A percentile compares a stretch with the other conserved stretches of the same genome.
These are phyloP conservation scores for Pyrochroa serraticornis DNA, from an alignment of 2,888 invertebrate species.

Conservation along the genomic window DNA sequence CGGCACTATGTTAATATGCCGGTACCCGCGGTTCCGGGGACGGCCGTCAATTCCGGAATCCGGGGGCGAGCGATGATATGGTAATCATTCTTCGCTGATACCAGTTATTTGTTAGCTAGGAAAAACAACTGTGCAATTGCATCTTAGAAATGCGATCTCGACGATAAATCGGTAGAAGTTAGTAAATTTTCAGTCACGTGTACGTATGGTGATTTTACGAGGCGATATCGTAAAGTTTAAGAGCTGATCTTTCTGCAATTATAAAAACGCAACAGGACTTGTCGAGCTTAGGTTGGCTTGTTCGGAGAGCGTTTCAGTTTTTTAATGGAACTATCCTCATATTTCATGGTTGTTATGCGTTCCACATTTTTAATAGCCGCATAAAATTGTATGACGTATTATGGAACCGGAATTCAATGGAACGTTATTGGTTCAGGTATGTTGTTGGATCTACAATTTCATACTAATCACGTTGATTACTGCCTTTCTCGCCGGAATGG, in stretches of 20 bases:
- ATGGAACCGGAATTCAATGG: not conserved
- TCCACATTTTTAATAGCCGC: constrained; percentile 2
- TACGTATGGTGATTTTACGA: constrained; percentile 11
- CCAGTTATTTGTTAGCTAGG: too few relatives aligned
- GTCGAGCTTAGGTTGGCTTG: not conserved
- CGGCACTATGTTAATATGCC: too few relatives aligned
- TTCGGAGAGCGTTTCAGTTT: constrained; percentile 4
- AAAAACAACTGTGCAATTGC: too few relatives aligned
- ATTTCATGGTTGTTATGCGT: constrained; percentile 4
- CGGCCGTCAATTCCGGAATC: too few relatives aligned
- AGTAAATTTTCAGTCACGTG: constrained; percentile 22
- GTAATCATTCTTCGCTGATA: too few relatives aligned
- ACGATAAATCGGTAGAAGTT: not conserved
- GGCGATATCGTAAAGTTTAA: constrained; percentile 16
- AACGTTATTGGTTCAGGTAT: constrained; percentile 6
- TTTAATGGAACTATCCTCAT: constrained; percentile 5
- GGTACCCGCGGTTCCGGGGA: too few relatives aligned
- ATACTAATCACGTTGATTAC: constrained; percentile 6
- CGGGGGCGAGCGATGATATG: too few relatives aligned
- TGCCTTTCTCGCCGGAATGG: too few relatives aligned
- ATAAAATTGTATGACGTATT: constrained; percentile 1
- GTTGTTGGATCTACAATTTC: constrained; percentile 9
- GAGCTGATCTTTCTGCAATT: constrained; percentile 13
- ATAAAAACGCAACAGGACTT: constrained; percentile 14
- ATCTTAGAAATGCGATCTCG: too few relatives aligned